phyloP scores from a whole-genome alignment of 1,140 invertebrate species.

The Cydia amplana region DNA sequence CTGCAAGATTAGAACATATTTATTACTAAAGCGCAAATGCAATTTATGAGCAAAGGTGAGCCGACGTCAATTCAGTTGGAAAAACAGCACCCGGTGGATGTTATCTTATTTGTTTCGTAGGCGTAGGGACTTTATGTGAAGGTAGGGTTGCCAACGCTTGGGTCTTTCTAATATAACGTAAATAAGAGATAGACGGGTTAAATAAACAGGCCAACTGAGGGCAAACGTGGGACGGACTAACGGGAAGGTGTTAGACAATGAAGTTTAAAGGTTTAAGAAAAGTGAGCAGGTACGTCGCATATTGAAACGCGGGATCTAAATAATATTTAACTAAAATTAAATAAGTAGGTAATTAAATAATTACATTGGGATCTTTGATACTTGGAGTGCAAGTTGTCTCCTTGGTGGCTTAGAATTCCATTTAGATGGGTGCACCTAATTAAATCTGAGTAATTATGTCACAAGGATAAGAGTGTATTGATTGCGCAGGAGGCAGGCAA shows the following conservation, averaged over 20 bases:
- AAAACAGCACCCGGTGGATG: background rate
- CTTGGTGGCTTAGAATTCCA: constrained; percentile 1
- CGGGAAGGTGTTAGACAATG: too few relatives aligned
- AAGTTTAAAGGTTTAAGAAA: too few relatives aligned
- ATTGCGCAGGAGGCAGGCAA: constrained; percentile 27
- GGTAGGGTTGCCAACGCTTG: constrained; percentile 35
- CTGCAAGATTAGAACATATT: background rate
- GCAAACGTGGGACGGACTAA: too few relatives aligned
- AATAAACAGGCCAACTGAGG: background rate
- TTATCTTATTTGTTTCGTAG: background rate
- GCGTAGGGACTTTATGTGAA: background rate
- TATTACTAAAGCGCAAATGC: background rate
- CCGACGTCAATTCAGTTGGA: background rate
- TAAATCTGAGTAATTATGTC: constrained; percentile 5
- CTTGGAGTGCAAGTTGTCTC: too few relatives aligned
- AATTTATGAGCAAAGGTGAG: constrained; percentile 1
- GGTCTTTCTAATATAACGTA: background rate
- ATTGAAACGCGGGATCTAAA: too few relatives aligned
- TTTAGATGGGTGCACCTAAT: constrained; percentile 33
- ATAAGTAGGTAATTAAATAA: too few relatives aligned
- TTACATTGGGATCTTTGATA: too few relatives aligned
- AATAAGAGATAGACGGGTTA: background rate
- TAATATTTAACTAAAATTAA: too few relatives aligned
- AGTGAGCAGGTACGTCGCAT: too few relatives aligned
- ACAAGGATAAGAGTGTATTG: constrained; percentile 29